phyloP scores from a whole-genome alignment of 2,888 invertebrate species.

The Amphipoea oculea region DNA sequence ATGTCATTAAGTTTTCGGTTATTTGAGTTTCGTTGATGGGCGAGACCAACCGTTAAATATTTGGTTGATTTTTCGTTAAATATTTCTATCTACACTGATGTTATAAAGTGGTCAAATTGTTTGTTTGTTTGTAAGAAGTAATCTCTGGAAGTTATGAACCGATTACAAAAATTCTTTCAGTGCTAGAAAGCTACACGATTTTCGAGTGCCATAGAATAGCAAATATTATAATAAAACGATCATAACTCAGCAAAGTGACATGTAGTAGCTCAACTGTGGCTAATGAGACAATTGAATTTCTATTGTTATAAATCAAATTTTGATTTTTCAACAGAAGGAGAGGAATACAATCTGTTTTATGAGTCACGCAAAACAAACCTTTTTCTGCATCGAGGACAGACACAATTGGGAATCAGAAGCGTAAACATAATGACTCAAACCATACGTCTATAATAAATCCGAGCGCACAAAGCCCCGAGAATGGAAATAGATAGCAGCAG shows the following conservation, averaged over 20 bases:
- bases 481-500: slow-evolving; percentile 51
- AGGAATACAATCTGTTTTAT: neutral
- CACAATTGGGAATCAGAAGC: slow-evolving; percentile 36
- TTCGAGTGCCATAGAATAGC: neutral
- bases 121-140: neutral
- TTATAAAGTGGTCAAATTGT: neutral
- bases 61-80: neutral
- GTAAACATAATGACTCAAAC: slow-evolving; percentile 33
- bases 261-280: no score
- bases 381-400: slow-evolving; percentile 1
- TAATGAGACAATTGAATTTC: no score
- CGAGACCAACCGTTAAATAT: neutral
- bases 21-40: neutral
- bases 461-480: slow-evolving; percentile 47
- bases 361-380: neutral
- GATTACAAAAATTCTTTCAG: neutral
- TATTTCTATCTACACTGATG: neutral
- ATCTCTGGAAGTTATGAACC: neutral
- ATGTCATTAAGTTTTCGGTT: neutral
- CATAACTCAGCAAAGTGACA: neutral
- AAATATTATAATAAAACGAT: neutral
- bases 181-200: neutral
- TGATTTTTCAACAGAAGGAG: neutral
- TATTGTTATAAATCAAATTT: no score
- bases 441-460: slow-evolving; percentile 59